Evolutionary conservation across 2,888 invertebrate genomes (phyloP).

Genomic region (Alloscopus bannaensis): DNA sequence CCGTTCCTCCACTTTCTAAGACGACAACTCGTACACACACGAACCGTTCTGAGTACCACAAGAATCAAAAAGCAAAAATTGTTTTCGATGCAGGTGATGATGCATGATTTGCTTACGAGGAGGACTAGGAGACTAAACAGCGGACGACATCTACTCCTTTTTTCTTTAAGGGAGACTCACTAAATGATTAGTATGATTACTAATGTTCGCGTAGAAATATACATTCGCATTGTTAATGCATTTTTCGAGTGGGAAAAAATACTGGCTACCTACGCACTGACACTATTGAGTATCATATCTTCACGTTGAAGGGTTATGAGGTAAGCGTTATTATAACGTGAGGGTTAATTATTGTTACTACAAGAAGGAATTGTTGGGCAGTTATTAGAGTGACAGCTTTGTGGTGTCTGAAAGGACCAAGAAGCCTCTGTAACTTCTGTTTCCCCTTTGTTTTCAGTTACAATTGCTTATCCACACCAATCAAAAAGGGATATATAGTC

Average conservation of each 20-base stretch:
- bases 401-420: not conserved
- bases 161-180: not conserved
- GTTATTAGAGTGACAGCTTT: slow-evolving; percentile 31
- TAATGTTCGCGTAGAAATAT: slow-evolving; percentile 3
- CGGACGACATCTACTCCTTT: slow-evolving; percentile 24
- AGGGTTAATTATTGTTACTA: slow-evolving; percentile 22
- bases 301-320: not conserved
- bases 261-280: too few species aligned
- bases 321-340: slow-evolving; percentile 9
- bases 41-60: slow-evolving; percentile 27
- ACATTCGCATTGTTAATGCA: slow-evolving; percentile 29
- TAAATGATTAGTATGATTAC: slow-evolving; percentile 3
- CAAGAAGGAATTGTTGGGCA: slow-evolving; percentile 18
- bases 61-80: slow-evolving; percentile 17
- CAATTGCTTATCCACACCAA: not conserved
- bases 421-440: slow-evolving; percentile 1
- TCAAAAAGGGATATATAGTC: too few species aligned
- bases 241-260: slow-evolving; percentile 31
- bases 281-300: too few species aligned
- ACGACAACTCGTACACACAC: slow-evolving; percentile 47
- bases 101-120: slow-evolving; percentile 35
- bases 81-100: slow-evolving; percentile 16
- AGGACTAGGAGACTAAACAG: slow-evolving; percentile 27
- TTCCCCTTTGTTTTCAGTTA: not conserved
- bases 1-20: slow-evolving; percentile 63